Conservation (phyloP, 2,888 invertebrate genomes). For the Pachymerium ferrugineum region DNA sequence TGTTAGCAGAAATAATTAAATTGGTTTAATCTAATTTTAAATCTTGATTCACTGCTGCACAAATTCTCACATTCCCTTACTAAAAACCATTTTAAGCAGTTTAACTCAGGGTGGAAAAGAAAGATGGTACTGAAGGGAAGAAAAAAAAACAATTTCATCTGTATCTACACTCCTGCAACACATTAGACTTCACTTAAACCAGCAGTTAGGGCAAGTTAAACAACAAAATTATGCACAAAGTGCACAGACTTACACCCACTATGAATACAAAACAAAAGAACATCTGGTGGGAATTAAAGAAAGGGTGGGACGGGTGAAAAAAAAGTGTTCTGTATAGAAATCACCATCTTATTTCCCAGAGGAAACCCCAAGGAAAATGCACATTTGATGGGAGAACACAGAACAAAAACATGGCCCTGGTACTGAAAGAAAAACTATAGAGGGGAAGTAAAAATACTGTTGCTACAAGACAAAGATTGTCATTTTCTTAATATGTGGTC, state of each 20-base stretch:
- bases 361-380: neutral
- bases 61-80: too few relatives aligned
- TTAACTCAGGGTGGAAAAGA: too few relatives aligned
- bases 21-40: too few relatives aligned
- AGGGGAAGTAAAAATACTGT: neutral
- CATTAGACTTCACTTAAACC: neutral
- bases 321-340: neutral
- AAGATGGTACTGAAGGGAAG: too few relatives aligned
- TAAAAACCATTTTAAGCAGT: too few relatives aligned
- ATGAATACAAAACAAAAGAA: neutral
- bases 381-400: neutral
- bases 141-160: neutral
- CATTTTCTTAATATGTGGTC: too few relatives aligned
- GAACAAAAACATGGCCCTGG: neutral
- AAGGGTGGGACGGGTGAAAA: neutral
- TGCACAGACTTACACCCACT: neutral
- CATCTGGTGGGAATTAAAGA: neutral
- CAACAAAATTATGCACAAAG: constrained; percentile 8
- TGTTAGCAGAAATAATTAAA: too few relatives aligned
- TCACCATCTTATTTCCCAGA: neutral
- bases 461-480: too few relatives aligned
- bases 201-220: neutral
- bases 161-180: neutral
- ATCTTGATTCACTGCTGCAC: too few relatives aligned
- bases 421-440: neutral